These are phyloP conservation scores for Chrysodeixis includens DNA, from an alignment of 2,888 invertebrate species.

Conservation along the genomic window DNA sequence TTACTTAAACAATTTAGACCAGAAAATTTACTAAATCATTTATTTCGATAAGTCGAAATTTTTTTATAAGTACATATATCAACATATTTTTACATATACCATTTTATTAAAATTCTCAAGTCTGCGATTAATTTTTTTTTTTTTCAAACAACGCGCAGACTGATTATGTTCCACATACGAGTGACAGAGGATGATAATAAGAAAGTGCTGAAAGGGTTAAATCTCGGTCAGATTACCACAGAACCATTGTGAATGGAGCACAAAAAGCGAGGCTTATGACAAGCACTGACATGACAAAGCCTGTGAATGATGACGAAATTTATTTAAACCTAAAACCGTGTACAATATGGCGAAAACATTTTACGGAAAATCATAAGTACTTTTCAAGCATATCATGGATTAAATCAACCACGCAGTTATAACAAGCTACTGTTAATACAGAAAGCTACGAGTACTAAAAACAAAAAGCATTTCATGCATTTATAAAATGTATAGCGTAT, in stretches of 20 bases:
- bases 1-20: too few species aligned
- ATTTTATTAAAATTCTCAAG: too few species aligned
- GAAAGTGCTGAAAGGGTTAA: neutral
- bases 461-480: neutral
- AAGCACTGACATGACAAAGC: too few species aligned
- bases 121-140: too few species aligned
- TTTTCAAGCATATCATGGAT: neutral
- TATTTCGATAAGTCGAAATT: too few species aligned
- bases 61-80: too few species aligned
- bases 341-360: too few species aligned
- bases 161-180: neutral
- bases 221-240: neutral
- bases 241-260: neutral
- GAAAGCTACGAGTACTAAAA: neutral
- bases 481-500: conserved; percentile 1
- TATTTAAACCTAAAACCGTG: neutral
- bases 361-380: too few species aligned
- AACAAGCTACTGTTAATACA: neutral
- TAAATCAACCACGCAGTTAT: neutral
- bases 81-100: too few species aligned
- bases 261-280: neutral
- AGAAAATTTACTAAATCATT: too few species aligned
- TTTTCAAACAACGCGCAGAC: neutral
- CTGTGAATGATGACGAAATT: neutral
- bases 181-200: neutral